Base-by-base conservation (phyloP, 1,140 invertebrate genomes). In the Brachionus sp. region DNA sequence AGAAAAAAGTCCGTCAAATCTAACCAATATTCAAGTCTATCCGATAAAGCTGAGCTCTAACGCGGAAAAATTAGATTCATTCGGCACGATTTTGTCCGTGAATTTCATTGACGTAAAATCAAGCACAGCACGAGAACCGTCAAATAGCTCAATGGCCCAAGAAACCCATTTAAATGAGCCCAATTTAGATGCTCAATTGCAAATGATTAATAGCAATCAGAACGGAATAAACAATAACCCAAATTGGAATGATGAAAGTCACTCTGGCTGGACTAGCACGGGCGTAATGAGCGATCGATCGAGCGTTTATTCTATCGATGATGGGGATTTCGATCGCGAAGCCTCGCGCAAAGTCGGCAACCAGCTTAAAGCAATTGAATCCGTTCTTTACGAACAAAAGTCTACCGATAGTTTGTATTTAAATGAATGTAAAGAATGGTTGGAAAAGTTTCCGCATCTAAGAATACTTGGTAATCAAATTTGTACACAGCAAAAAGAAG, bases 371-470 rank as follows among this genome's bases (percentile, higher is more conserved):
- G 77, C 33, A 35, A 80, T 80, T 9, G 77, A 80, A 25, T 57
- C 77, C 7, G 62, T 80, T 37, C 50, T 80, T 3, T 80, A 80
- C 35, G 77, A 80, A 35, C 77, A 80, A 66, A 64, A 25, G 35
- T 62, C 77, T 10, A 80, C 77, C 0, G 50, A 80, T 13, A 66
- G 77, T 10, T 35, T 44, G n/a, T 62, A 80, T 23, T 35, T 62
- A 25, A 66, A 39, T 19, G 77, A 80, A 44, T 80, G 77, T 25
- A 80, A 66, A 64, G 77, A 80, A 62, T 80, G 77, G 77, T 44
- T 80, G 50, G 77, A 80, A 80, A 80, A 80, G 19, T 80, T 80
- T 62, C 46, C 77, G 7, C 77, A 80, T 80, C 35, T 80, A 44
- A 57, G 77, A 80, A 80, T 80, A 39, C 50, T 80, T 6, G 77